phyloP scores from a whole-genome alignment of 2,113 vertebrate species.

The Gavia stellata region DNA sequence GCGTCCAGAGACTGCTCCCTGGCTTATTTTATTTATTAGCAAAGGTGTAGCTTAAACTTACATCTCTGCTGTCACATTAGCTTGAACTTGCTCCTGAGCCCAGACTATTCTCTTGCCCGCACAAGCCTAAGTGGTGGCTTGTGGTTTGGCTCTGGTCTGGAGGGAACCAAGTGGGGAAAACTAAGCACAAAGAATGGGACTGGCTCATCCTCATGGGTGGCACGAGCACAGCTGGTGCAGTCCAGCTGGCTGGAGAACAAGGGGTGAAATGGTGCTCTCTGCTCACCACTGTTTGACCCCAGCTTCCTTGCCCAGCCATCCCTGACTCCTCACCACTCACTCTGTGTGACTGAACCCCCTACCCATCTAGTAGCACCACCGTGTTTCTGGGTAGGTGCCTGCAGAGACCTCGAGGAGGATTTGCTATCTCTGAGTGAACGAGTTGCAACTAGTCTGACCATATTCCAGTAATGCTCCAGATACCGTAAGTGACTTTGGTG shows the following conservation, averaged over 20 bases:
- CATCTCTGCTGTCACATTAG: not conserved
- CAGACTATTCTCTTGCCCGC: not conserved
- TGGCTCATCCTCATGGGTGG: not conserved
- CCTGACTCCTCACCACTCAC: not conserved
- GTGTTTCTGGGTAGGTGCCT: not conserved
- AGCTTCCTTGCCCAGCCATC: not conserved
- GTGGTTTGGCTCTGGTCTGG: not conserved
- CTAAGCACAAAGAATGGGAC: not conserved
- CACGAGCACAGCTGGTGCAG: not conserved
- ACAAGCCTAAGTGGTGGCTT: not conserved
- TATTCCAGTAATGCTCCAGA: not conserved
- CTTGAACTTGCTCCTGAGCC: not conserved
- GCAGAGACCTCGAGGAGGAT: not conserved
- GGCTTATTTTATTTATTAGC: not conserved
- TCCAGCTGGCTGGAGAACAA: not conserved
- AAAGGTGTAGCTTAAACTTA: not conserved
- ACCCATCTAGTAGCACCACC: rapidly evolving
- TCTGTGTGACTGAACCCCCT: no score
- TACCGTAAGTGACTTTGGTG: not conserved
- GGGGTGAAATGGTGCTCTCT: not conserved
- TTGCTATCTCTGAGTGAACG: not conserved
- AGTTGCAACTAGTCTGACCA: not conserved
- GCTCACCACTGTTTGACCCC: not conserved
- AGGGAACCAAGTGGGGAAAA: not conserved
- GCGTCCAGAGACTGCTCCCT: not conserved